Conservation (phyloP, 2,797 vertebrate species). For the Pampus argenteus region DNA sequence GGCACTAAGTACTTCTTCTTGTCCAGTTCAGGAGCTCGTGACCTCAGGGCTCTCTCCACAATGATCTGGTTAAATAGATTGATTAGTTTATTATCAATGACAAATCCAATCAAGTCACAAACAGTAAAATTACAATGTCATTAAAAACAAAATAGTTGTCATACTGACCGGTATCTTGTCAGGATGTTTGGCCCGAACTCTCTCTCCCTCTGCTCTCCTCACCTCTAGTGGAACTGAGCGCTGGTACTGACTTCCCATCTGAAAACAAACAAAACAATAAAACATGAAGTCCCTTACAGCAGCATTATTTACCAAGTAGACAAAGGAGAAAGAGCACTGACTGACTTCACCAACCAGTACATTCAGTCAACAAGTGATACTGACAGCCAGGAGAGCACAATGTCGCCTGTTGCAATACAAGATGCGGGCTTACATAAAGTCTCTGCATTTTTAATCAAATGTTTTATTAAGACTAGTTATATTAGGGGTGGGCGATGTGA, state of each 20-base stretch:
- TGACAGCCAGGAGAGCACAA: conserved; percentile 15
- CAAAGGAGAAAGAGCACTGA: conserved; percentile 41
- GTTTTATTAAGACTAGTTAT: background rate
- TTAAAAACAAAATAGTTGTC: background rate
- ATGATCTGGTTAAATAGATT: conserved; percentile 79
- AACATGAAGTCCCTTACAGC: conserved; percentile 51
- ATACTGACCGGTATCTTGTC: conserved; percentile 88
- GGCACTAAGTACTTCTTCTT: conserved; percentile 90
- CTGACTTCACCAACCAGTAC: conserved; percentile 50
- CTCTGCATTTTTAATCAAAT: conserved; percentile 21
- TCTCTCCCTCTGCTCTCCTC: conserved; percentile 86
- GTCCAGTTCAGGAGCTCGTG: conserved; percentile 86
- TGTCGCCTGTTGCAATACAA: conserved; percentile 18
- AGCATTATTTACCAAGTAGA: conserved; percentile 48
- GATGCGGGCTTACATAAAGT: background rate
- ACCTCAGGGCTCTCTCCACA: conserved; percentile 83
- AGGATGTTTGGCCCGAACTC: conserved; percentile 87
- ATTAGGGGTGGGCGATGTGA: background rate
- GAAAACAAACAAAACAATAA: conserved; percentile 34
- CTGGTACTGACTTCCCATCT: conserved; percentile 88
- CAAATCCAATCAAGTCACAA: too few relatives aligned
- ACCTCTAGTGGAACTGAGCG: conserved; percentile 84
- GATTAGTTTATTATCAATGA: too few relatives aligned
- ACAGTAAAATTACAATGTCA: background rate
- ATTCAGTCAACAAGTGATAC: conserved; percentile 38